Evolutionary conservation across 1,140 invertebrate genomes (phyloP).

Genomic region (Subanguina moxae): DNA sequence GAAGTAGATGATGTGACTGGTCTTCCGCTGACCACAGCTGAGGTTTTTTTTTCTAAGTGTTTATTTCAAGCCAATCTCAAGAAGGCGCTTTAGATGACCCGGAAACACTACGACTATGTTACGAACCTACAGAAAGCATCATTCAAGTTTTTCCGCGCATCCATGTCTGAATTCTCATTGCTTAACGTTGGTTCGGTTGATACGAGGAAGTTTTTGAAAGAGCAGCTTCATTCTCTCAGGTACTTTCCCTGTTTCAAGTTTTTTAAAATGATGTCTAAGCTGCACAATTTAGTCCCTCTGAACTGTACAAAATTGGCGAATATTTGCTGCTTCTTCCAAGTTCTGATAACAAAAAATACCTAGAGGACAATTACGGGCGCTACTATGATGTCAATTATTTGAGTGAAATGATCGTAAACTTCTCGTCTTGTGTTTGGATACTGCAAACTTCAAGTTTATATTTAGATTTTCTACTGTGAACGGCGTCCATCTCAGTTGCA

Average conservation of each 20-base stretch:
- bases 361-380: conserved; percentile 16
- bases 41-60: conserved; percentile 29
- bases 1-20: conserved; percentile 96
- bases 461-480: conserved; percentile 78
- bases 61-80: conserved; percentile 14
- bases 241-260: conserved; percentile 58
- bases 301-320: conserved; percentile 71
- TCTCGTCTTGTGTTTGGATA: conserved; percentile 11
- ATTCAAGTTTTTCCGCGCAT: conserved; percentile 76
- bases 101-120: conserved; percentile 68
- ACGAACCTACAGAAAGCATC: conserved; percentile 73
- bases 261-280: conserved; percentile 66
- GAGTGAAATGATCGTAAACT: conserved; percentile 44
- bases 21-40: conserved; percentile 81
- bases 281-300: conserved; percentile 52
- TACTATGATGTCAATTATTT: conserved; percentile 29
- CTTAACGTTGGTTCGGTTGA: conserved; percentile 91
- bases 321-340: conserved; percentile 79
- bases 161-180: conserved; percentile 73
- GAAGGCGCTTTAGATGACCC: conserved; percentile 72
- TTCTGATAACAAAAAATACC: conserved; percentile 17
- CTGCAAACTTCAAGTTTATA: neutral
- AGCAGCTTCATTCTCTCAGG: conserved; percentile 78
- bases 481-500: conserved; percentile 83
- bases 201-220: conserved; percentile 75